A percentile compares a stretch with the other conserved stretches of the same genome.
Evolutionary conservation across 2,888 invertebrate species (phyloP).

Genomic region (Heteromyza rotundicornis): DNA sequence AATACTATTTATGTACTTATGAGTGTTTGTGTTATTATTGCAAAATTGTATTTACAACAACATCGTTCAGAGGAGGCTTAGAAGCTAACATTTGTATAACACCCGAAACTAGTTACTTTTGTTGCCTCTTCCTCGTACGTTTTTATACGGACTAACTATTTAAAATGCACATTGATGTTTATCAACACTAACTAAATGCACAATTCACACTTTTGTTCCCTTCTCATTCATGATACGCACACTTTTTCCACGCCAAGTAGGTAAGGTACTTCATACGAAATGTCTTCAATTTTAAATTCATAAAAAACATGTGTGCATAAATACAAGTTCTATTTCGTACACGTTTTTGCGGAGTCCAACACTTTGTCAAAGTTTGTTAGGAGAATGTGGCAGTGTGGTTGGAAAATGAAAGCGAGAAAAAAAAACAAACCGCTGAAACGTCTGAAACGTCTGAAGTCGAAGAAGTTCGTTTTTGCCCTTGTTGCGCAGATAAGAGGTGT

Average conservation of each 20-base stretch:
- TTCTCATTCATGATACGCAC: background rate
- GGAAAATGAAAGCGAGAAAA: background rate
- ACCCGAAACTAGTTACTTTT: no score
- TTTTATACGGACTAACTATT: no score
- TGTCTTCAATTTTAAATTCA: no score
- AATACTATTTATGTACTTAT: background rate
- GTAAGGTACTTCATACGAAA: no score
- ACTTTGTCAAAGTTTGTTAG: background rate
- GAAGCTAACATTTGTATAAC: no score
- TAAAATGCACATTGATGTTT: slow-evolving; percentile 17
- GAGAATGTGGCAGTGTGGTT: background rate
- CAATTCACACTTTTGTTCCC: slow-evolving; percentile 51
- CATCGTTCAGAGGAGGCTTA: no score
- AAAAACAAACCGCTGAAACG: background rate
- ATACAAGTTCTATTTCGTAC: background rate
- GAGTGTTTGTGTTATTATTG: no score
- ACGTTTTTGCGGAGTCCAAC: background rate
- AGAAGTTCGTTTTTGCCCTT: no score
- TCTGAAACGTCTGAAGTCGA: background rate
- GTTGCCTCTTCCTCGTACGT: no score
- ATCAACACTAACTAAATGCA: slow-evolving; percentile 41
- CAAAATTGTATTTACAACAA: no score
- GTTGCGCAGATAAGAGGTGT: no score
- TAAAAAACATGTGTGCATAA: slow-evolving; percentile 19
- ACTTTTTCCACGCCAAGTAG: background rate